Evolutionary conservation across 2,113 vertebrate genomes (phyloP).

Genomic region (Ptyas mucosa): DNA sequence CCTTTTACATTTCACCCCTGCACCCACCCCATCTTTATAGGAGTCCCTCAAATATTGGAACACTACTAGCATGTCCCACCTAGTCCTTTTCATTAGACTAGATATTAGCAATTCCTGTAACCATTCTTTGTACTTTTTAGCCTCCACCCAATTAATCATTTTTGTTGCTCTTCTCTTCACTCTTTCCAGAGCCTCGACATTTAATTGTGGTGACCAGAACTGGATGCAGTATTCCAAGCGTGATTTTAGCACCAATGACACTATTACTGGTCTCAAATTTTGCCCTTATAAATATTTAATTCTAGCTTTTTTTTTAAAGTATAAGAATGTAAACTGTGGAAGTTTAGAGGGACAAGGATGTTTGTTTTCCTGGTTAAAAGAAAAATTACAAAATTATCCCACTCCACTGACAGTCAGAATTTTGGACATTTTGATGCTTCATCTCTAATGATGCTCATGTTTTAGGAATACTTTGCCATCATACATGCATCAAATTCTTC

Average conservation of each 20-base stretch:
- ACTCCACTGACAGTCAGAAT: neutral
- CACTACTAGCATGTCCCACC: no score
- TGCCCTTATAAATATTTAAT: neutral
- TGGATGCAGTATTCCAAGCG: neutral
- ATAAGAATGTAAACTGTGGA: neutral
- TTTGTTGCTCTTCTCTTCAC: no score
- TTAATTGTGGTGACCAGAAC: neutral
- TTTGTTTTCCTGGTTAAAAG: neutral
- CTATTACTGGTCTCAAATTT: neutral
- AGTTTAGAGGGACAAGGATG: neutral
- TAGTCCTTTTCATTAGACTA: no score
- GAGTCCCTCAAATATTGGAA: no score
- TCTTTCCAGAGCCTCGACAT: neutral
- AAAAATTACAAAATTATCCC: neutral
- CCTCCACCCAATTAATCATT: no score
- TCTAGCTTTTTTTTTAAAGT: neutral
- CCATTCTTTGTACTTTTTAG: no score
- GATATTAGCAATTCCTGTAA: no score
- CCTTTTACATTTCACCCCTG: no score
- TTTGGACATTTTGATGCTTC: neutral
- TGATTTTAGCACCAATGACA: neutral
- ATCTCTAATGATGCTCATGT: neutral
- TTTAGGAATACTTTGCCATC: neutral
- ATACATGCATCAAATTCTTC: neutral
- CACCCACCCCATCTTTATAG: no score